These are phyloP conservation scores for Aethes cnicana DNA, from an alignment of 2,888 invertebrate genomes.

Conservation along the genomic window DNA sequence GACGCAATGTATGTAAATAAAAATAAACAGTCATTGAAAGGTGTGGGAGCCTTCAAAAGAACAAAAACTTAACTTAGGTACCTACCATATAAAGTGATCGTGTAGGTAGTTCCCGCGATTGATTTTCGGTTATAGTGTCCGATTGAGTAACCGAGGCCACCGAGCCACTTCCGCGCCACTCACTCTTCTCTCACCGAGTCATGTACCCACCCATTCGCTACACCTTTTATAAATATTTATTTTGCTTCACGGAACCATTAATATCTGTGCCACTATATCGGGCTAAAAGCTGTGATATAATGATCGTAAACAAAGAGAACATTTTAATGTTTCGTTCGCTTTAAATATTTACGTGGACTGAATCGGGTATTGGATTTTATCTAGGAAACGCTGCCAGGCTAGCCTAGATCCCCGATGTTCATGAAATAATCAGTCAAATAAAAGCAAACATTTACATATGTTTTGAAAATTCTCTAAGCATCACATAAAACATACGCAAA, in stretches of 20 bases:
- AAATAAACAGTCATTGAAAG: no score
- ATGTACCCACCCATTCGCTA: constrained; percentile 3
- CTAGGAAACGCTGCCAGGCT: neutral
- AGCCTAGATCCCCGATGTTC: neutral
- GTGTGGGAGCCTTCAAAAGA: no score
- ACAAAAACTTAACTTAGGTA: no score
- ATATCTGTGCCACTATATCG: constrained; percentile 15
- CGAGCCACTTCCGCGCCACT: constrained; percentile 48
- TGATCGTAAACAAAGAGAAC: constrained; percentile 20
- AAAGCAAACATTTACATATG: no score
- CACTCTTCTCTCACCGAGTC: constrained; percentile 31
- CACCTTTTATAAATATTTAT: constrained; percentile 19
- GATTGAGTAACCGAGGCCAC: constrained; percentile 44
- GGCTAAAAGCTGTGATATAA: constrained; percentile 17
- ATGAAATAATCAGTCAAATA: no score
- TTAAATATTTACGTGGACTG: constrained; percentile 7
- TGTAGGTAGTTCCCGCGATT: constrained; percentile 10
- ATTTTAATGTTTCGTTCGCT: constrained; percentile 7
- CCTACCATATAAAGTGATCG: neutral
- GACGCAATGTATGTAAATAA: no score
- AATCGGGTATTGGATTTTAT: constrained; percentile 8
- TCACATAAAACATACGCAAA: no score
- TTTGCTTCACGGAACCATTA: constrained; percentile 21
- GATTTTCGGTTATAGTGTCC: constrained; percentile 34
- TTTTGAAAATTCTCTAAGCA: no score